Evolutionary conservation across 2,113 vertebrate genomes (phyloP), one percentile per base, ranked within the genome.

Genomic region (Cryptomyrus ogoouensis): DNA sequence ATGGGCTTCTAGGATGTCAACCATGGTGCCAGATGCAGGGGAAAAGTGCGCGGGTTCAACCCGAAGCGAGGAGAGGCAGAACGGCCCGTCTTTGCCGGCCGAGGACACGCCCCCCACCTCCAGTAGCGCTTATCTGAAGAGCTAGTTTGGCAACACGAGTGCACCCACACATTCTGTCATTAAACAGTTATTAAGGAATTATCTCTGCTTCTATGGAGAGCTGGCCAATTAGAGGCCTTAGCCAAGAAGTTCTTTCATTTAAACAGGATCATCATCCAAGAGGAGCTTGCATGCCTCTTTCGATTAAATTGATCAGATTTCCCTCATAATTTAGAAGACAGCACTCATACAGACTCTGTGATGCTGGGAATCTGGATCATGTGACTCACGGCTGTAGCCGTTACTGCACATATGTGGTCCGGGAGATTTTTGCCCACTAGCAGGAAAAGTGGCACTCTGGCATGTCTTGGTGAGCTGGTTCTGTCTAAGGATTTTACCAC

Each of bases 121-220:
- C 49, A 35, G 4, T 53, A 53, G 66, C 27, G 27, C n/a, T 66
- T 90, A 66, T 49, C 44, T 50, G 24, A 35, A 39, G 27, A 88
- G 85, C 49, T 52, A 27, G 52, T 56, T 88, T 77, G 83, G 46
- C 85, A 44, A 74, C 27, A 6, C 8, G 9, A 46, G 46, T 24
- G 24, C 74, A 15, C 39, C 70, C 87, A 84, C 84, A 80, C 85
- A 77, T 77, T 83, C 74, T 49, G 35, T 90, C 74, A 66, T 88
- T 88, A 83, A 88, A 62, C 27, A 47, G 52, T 90, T 84, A 88
- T 90, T 90, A 58, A 83, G 87, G 77, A 83, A 80, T 88, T 88
- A 90, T 56, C 66, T 35, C 21, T 9, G 77, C 77, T 77, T 47
- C 24, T 17, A 31, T 42, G 13, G 10, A 58, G 53, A 17, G 13